Base-by-base conservation (phyloP, 2,113 vertebrate species). In the Callocephalon fimbriatum region DNA sequence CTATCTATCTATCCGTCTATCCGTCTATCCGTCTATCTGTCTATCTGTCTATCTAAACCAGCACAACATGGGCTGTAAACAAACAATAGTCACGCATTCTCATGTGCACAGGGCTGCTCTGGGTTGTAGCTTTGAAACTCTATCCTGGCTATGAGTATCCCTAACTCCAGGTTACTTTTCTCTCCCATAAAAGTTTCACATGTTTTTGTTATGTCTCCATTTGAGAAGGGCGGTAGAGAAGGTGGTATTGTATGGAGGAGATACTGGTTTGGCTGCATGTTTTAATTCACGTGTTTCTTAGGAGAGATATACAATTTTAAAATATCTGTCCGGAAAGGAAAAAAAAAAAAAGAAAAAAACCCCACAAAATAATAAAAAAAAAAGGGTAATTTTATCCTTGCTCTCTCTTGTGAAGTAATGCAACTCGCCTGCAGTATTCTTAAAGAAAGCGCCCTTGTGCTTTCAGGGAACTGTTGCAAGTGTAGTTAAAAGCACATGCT, bases 161-260 rank as follows among this genome's bases (percentile, higher is more conserved):
- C 70, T 90, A 92, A 91, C 76, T 97, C 86, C 80, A 96, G 95
- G 92, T 97, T 97, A 87, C 76, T 96, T 95, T 95, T 95, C 88
- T 93, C 47, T n/a, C 91, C 83, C 95, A 96, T 96, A 93, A 97
- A 93, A 93, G 76, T 95, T 96, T 95, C 97, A 97, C 92, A 74
- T 86, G 93, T 94, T 96, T 96, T 97, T 92, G 88, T 95, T 96
- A 96, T 89, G 91, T 97, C 96, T 95, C 94, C 94, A 97, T 95
- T 94, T 97, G 83, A 97, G 95, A 97, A 82, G 51, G 87, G 56
- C 2, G 9, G 47, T 67, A 68, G 20, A 58, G 35, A 84, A 86
- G 77, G 70, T 81, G 76, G 40, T 91, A 45, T 90, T 92, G 38
- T 61, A 61, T 35, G 47, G 47, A 63, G 38, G 44, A 86, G 54